These are phyloP conservation scores for Drosophila rufa DNA, from an alignment of 1,140 invertebrate genomes.

Conservation along the genomic window DNA sequence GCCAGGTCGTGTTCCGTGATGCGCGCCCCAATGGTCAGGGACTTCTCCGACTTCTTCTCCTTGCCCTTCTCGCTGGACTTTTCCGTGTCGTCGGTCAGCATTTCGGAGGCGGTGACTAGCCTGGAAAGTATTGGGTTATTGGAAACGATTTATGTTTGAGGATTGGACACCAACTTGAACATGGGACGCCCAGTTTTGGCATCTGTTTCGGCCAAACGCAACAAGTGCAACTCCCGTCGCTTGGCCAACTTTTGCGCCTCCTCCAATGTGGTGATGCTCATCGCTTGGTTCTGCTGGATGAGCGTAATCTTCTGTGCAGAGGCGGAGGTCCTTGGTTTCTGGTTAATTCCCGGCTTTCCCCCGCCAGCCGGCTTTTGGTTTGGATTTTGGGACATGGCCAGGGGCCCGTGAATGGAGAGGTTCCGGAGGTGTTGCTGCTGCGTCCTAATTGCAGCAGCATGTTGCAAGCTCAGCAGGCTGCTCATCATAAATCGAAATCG, in stretches of 20 bases:
- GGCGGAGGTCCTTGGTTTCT: constrained; percentile 31
- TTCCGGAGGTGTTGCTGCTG: constrained; percentile 21
- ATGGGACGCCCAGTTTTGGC: constrained; percentile 87
- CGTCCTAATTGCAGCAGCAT: background rate
- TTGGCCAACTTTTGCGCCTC: constrained; percentile 88
- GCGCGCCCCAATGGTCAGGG: constrained; percentile 87
- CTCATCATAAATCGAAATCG: constrained; percentile 29
- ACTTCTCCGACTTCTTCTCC: constrained; percentile 85
- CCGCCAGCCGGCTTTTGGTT: constrained; percentile 27
- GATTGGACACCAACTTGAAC: constrained; percentile 86
- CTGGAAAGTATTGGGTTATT: constrained; percentile 23
- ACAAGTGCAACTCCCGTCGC: constrained; percentile 87
- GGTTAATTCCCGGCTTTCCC: constrained; percentile 18
- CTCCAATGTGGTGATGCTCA: constrained; percentile 86
- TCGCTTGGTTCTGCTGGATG: constrained; percentile 85
- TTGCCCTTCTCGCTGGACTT: constrained; percentile 35
- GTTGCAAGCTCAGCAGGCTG: constrained; percentile 34
- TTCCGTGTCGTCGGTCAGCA: constrained; percentile 61
- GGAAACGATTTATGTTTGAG: background rate
- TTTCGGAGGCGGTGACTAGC: constrained; percentile 66
- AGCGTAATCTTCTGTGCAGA: constrained; percentile 85
- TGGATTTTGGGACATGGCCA: constrained; percentile 36
- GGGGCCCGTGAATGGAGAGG: constrained; percentile 25
- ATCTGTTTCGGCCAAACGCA: constrained; percentile 88
- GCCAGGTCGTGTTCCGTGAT: constrained; percentile 89